phyloP scores from a whole-genome alignment of 2,113 vertebrate genomes.

The Apistogramma diplotaenia region DNA sequence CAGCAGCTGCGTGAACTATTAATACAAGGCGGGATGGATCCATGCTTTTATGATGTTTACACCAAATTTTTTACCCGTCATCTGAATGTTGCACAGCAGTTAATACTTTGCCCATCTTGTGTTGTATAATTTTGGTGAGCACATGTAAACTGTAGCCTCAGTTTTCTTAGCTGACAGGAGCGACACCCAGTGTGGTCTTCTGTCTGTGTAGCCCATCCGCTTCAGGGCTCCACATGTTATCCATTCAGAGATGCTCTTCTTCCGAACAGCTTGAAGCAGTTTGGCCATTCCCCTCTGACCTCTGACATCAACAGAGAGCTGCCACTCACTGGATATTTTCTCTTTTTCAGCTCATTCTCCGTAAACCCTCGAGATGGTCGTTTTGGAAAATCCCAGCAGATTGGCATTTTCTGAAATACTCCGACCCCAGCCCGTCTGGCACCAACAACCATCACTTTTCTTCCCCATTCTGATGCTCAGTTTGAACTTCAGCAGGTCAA shows the following conservation, averaged over 20 bases:
- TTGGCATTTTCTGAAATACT: background rate
- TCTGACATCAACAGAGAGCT: background rate
- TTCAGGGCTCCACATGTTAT: background rate
- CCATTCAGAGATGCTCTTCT: background rate
- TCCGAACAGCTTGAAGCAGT: too few relatives aligned
- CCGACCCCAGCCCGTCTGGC: background rate
- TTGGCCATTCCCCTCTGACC: too few relatives aligned
- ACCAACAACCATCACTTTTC: background rate
- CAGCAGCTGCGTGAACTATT: background rate
- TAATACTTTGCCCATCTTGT: background rate
- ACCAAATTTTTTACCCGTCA: background rate
- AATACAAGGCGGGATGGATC: background rate
- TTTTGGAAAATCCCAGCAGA: background rate
- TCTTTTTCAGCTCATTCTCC: background rate
- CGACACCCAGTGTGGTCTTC: background rate
- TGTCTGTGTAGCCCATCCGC: too few relatives aligned
- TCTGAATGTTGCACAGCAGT: background rate
- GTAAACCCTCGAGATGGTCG: background rate
- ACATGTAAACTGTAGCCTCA: too few relatives aligned
- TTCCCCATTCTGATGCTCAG: background rate
- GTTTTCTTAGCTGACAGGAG: background rate
- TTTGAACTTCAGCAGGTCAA: background rate
- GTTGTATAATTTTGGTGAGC: background rate
- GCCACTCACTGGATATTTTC: background rate
- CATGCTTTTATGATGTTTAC: background rate